These are phyloP conservation scores for Esox lucius DNA, from an alignment of 2,797 vertebrate genomes.

Conservation along the genomic window DNA sequence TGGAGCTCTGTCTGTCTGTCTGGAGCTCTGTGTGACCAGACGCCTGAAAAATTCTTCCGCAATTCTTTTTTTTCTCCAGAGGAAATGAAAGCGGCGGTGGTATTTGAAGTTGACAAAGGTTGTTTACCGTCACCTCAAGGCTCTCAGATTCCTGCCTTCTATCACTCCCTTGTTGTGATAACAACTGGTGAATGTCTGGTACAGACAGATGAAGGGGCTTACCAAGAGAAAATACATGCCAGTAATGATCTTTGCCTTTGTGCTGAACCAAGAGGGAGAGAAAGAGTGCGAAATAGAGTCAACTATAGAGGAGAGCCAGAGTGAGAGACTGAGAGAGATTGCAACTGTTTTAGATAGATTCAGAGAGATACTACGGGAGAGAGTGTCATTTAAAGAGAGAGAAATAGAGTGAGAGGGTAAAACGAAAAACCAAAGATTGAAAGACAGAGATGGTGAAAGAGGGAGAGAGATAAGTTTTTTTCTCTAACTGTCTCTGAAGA, in stretches of 20 bases:
- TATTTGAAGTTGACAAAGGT: conserved; percentile 17
- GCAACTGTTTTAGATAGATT: too few relatives aligned
- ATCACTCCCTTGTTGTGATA: conserved; percentile 17
- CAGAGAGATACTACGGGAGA: too few relatives aligned
- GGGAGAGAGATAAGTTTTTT: conserved; percentile 7
- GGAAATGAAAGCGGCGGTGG: conserved; percentile 56
- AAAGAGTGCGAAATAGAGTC: background rate
- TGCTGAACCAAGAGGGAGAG: background rate
- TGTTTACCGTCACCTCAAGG: conserved; percentile 15
- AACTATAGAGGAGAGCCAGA: too few relatives aligned
- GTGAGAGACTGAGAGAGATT: too few relatives aligned
- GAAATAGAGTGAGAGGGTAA: too few relatives aligned
- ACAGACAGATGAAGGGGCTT: background rate
- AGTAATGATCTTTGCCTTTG: background rate
- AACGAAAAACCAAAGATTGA: too few relatives aligned
- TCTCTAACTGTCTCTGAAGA: conserved; percentile 22
- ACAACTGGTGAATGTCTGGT: background rate
- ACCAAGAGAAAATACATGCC: conserved; percentile 5
- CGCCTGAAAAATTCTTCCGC: conserved; percentile 35
- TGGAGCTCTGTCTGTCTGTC: too few relatives aligned
- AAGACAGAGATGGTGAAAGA: background rate
- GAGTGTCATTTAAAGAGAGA: too few relatives aligned
- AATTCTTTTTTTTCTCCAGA: conserved; percentile 26
- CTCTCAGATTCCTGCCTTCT: conserved; percentile 29
- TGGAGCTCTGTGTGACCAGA: too few relatives aligned